A percentile compares a stretch with the other conserved stretches of the same genome.
phyloP scores from a whole-genome alignment of 2,888 invertebrate genomes.

The Pimpla rufipes region DNA sequence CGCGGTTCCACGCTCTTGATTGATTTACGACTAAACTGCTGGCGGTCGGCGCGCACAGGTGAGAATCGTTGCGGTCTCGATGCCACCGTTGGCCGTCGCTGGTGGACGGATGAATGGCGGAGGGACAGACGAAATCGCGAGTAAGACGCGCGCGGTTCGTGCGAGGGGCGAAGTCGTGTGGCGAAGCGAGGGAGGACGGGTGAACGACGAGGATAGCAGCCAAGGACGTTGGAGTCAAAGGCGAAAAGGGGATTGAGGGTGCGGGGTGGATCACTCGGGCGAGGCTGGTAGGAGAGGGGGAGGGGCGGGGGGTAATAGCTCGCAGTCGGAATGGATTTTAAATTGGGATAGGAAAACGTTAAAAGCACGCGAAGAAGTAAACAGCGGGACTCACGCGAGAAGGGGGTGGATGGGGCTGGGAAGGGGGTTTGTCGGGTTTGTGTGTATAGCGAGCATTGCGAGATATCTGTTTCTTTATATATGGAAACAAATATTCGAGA shows the following conservation, averaged over 20 bases:
- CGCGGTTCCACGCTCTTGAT: constrained; percentile 66
- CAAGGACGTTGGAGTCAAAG: not conserved
- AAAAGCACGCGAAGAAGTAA: constrained; percentile 38
- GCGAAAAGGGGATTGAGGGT: not conserved
- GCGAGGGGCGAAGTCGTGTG: constrained; percentile 12
- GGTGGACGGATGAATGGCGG: constrained; percentile 33
- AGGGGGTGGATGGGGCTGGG: not conserved
- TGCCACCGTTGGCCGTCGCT: constrained; percentile 24
- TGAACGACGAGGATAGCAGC: constrained; percentile 1
- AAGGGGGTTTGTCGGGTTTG: not conserved
- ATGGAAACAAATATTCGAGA: constrained; percentile 39
- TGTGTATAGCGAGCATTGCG: not conserved
- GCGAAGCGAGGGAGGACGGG: not conserved
- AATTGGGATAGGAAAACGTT: constrained; percentile 55
- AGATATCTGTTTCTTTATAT: constrained; percentile 4
- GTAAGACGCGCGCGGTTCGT: constrained; percentile 36
- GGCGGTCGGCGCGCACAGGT: constrained; percentile 65
- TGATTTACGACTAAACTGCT: constrained; percentile 69
- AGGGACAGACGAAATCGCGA: constrained; percentile 22
- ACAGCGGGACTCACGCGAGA: constrained; percentile 35
- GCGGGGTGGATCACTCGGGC: not conserved
- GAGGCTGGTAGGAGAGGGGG: too few relatives aligned
- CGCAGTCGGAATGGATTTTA: constrained; percentile 47
- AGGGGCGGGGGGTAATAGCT: constrained; percentile 35
- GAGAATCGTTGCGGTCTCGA: constrained; percentile 65